Evolutionary conservation across 2,797 vertebrate species (phyloP).

Genomic region (Sebastes umbrosus): DNA sequence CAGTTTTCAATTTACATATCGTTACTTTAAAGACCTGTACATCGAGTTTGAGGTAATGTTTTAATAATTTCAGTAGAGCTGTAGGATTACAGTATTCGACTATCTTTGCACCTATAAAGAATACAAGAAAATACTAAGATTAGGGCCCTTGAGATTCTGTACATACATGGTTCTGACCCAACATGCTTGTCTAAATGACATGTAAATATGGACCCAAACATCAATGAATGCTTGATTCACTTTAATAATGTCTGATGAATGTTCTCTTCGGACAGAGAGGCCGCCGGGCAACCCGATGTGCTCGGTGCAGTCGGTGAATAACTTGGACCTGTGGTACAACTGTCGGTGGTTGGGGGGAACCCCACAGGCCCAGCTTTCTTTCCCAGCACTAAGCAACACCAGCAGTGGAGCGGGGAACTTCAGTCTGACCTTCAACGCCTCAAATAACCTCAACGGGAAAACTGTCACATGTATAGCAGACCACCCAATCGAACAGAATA

Average conservation of each 20-base stretch:
- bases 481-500: slow-evolving; percentile 70
- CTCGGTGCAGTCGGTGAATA: slow-evolving; percentile 65
- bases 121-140: neutral
- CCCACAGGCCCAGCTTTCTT: slow-evolving; percentile 75
- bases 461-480: slow-evolving; percentile 71
- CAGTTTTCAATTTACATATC: neutral
- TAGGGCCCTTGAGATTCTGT: neutral
- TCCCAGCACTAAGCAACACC: slow-evolving; percentile 68
- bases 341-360: slow-evolving; percentile 82
- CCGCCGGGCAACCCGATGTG: slow-evolving; percentile 71
- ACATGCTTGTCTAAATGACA: neutral
- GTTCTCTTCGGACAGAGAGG: slow-evolving; percentile 67
- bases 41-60: neutral
- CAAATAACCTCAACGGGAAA: slow-evolving; percentile 62
- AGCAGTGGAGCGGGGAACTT: slow-evolving; percentile 36
- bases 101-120: neutral
- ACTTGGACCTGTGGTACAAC: slow-evolving; percentile 70
- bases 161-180: neutral
- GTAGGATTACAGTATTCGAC: neutral
- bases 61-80: neutral
- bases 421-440: slow-evolving; percentile 46
- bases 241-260: neutral
- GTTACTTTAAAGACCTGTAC: neutral
- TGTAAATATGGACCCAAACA: neutral
- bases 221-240: neutral